Evolutionary conservation across 2,113 vertebrate genomes (phyloP).

Genomic region (Vulpes vulpes): DNA sequence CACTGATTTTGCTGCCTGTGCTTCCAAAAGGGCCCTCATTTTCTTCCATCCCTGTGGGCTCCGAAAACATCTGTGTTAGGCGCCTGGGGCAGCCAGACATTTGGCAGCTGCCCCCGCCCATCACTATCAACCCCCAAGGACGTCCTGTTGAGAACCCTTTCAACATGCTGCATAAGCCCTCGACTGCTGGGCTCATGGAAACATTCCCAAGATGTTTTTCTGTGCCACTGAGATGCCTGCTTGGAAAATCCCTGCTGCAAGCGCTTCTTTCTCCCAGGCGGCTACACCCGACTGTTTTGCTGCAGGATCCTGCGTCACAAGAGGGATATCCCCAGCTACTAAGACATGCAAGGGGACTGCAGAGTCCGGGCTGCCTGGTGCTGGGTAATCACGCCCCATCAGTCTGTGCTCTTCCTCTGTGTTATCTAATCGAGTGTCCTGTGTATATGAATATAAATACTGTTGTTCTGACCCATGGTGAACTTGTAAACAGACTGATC

Average conservation of each 20-base stretch:
- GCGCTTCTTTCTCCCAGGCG: neutral
- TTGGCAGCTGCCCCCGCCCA: neutral
- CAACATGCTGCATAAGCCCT: neutral
- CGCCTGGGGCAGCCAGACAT: neutral
- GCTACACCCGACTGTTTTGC: neutral
- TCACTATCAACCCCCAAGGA: neutral
- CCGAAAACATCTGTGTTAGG: neutral
- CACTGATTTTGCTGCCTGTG: neutral
- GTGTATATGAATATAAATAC: conserved; percentile 48
- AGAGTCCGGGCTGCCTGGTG: neutral
- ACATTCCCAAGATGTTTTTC: neutral
- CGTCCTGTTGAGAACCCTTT: neutral
- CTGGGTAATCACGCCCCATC: neutral
- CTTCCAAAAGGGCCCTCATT: neutral
- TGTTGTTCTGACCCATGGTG: conserved; percentile 73
- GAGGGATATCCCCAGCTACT: conserved; percentile 51
- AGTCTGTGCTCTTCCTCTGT: neutral
- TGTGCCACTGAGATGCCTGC: neutral
- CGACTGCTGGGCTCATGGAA: neutral
- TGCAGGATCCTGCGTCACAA: conserved; percentile 20
- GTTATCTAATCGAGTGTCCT: conserved; percentile 68
- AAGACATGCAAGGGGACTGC: accelerated
- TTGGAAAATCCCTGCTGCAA: neutral
- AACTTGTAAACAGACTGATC: conserved; percentile 82
- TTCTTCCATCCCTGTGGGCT: accelerated